Evolutionary conservation across 2,113 vertebrate genomes (phyloP), one percentile per base, ranked within the genome.

Genomic region (Leucosticte australis): DNA sequence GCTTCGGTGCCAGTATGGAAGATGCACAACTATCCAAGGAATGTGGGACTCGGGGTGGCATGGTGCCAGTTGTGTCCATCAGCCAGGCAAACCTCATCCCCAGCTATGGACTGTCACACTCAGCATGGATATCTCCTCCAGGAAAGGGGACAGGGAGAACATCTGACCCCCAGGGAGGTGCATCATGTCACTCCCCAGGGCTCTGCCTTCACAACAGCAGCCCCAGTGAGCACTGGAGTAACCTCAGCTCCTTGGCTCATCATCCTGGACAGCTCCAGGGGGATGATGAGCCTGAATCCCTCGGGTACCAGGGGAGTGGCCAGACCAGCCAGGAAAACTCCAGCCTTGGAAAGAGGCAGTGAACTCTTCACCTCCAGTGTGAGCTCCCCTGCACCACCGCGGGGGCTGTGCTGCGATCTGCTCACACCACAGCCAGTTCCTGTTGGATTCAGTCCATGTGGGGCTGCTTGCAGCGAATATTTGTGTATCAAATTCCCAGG

Each of bases 281-380:
- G 90, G 67, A 87, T 74, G 91, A 92, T 77, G 74, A 87, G 47
- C 89, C 79, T 19, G 67, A 28, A 41, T 69, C 49, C 63, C 78
- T 82, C 11, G 0, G 76, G 62, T 39, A 65, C 22, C 30, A n/a
- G 28, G 67, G 18, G 42, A 83, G 49, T 2, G 2, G 39, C 41
- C 83, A 59, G 41, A 85, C 85, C 92, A 96, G 90, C 76, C 92
- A 86, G 77, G 90, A 90, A 92, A 95, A 88, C 89, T 83, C 64
- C 67, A 2, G 21, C 62, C 44, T 74, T 79, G 39, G 53, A 21
- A 64, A 64, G 15, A 31, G 67, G 26, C 49, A 67, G 31, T 2
- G n/a, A 89, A 47, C 21, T 14, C 55, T 52, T 52, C 59, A 62
- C 42, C 75, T 93, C 59, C 71, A 50, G 0, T 0, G 1, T 4